Evolutionary conservation across 2,113 vertebrate genomes (phyloP), one percentile per base, ranked within the genome.

Genomic region (Gnathonemus echidnorhynchus): DNA sequence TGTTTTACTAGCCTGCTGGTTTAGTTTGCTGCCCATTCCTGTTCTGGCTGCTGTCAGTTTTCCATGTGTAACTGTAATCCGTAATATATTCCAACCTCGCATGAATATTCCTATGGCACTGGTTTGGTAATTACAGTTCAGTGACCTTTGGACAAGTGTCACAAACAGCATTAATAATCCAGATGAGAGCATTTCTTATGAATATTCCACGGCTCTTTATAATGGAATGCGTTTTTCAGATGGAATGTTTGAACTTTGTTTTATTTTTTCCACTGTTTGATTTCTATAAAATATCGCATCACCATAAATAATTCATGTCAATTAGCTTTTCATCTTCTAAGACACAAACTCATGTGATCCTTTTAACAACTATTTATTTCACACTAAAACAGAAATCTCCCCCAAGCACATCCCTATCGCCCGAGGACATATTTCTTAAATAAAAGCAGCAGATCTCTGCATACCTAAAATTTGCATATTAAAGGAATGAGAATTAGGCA

Each of bases 281-380:
- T 94, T 94, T 96, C 92, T 96, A 94, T 93, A 94, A 95, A 94
- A 95, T 94, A 95, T 94, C 91, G 93, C 93, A 94, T 94, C 92
- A 95, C 92, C 93, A 95, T 95, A 95, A 94, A 96, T 95, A 95
- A 96, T 95, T 96, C 94, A 96, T 95, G 91, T 95, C 95, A 96
- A 95, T 95, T 95, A 95, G 95, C 95, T 96, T 97, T 97, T 98
- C 96, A 98, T 98, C 97, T 98, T 97, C 94, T 95, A 95, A 96
- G 96, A 97, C 95, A 94, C 92, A 94, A 95, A 96, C 96, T 96
- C 96, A 97, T 97, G 95, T 97, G 97, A 98, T 98, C 95, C 93
- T 95, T 95, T 97, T 96, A 97, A 98, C 97, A 98, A 97, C 97
- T 97, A 97, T 98, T 97, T 97, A 97, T 97, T 98, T 97, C 96